Conservation (phyloP, 2,888 invertebrate genomes). For the Ametastegia equiseti region DNA sequence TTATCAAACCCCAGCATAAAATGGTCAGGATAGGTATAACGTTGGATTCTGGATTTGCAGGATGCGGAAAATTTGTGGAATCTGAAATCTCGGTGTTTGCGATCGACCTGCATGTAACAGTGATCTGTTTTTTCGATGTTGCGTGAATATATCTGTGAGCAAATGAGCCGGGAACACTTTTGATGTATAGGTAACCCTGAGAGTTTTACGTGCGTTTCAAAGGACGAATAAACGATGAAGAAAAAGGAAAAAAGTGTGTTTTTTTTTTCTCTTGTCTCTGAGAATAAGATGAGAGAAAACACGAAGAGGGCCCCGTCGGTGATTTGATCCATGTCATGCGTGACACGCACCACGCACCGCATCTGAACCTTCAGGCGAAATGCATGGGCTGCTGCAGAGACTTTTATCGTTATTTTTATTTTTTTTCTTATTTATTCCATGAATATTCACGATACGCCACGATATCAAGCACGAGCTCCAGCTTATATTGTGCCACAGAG, state of each 20-base stretch:
- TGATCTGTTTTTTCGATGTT: neutral
- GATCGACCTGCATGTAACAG: neutral
- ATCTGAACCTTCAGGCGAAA: constrained; percentile 10
- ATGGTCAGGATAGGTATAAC: neutral
- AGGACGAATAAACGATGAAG: neutral
- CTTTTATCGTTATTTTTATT: constrained; percentile 9
- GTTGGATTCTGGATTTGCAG: neutral
- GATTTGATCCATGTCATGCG: constrained; percentile 38
- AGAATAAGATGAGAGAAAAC: neutral
- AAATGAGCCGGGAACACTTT: neutral
- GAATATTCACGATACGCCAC: constrained; percentile 16
- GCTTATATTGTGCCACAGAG: neutral
- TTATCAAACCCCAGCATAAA: neutral
- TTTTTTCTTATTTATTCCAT: neutral
- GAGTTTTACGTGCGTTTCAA: neutral
- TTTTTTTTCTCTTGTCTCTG: neutral
- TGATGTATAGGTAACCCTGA: neutral
- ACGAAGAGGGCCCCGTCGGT: neutral
- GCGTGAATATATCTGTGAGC: neutral
- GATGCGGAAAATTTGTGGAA: neutral
- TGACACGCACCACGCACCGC: constrained; percentile 36
- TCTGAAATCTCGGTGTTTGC: neutral
- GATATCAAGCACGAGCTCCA: neutral
- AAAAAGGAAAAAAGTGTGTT: neutral
- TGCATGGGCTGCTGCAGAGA: constrained; percentile 4